Base-by-base conservation (phyloP, 1,140 invertebrate species). In the Tenebrio molitor region DNA sequence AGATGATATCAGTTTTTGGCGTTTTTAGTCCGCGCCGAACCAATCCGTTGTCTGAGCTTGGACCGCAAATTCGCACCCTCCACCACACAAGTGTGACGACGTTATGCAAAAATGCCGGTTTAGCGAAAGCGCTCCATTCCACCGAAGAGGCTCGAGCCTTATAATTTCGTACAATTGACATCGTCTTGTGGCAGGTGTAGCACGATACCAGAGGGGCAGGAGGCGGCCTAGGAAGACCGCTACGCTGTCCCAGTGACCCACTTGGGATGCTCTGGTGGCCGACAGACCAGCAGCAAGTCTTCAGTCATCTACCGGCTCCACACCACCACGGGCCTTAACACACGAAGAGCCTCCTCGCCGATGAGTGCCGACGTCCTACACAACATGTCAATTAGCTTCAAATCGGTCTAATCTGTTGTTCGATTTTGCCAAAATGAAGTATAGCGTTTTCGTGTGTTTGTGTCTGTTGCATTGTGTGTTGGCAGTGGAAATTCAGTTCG, bases 171-270 rank as follows among this genome's bases (percentile, higher is more conserved):
- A 65, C 62, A 65, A 65, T 17, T 65, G 62, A 36, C 62, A 65
- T 50, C 69, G 46, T 68, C 65, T 66, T 74, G 65, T 66, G 70
- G 33, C 74, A 75, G 71, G 74, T 75, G 71, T 73, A 75, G 21
- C 53, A 34, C 46, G 67, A 65, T 65, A 41, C 69, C 46, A 71
- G 67, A 67, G 74, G 74, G 77, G 73, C 72, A 76, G 75, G 76
- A 75, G 68, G 73, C 74, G 42, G 19, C 14, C 69, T 46, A 42
- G 53, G 72, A 69, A 73, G 71, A 77, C 76, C 76, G 76, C 76
- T 77, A 77, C 73, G 63, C 73, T 77, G 78, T 78, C 80, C 80
- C 72, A 80, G 77, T 81, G 79, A 81, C 80, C 80, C 72, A 80
- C 65, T 76, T 80, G 70, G 65, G 69, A 39, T 71, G 78, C 74